Evolutionary conservation across 2,113 vertebrate genomes (phyloP).

Genomic region (Apistogramma diplotaenia): DNA sequence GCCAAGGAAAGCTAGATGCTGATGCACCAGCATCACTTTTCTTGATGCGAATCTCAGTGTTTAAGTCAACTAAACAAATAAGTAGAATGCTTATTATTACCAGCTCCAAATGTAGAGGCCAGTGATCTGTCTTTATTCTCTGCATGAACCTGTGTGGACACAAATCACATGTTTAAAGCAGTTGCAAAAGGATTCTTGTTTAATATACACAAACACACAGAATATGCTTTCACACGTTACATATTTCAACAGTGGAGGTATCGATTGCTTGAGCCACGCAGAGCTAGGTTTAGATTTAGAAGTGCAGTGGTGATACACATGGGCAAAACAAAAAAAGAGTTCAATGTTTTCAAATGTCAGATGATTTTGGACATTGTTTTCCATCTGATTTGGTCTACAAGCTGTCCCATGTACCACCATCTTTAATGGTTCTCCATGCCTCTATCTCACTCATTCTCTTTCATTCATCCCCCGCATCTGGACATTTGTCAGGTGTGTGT

Average conservation of each 20-base stretch:
- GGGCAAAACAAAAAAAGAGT: not conserved
- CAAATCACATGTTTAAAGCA: conserved; percentile 11
- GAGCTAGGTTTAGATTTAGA: not conserved
- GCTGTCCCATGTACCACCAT: conserved; percentile 35
- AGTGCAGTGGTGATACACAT: conserved; percentile 13
- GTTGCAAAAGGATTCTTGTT: not conserved
- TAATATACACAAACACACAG: not conserved
- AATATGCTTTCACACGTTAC: not conserved
- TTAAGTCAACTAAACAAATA: not conserved
- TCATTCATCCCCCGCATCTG: conserved; percentile 43
- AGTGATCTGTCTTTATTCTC: not conserved
- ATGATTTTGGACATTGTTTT: not conserved
- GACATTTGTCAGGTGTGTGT: conserved; percentile 31
- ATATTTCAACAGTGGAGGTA: not conserved
- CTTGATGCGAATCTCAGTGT: not conserved
- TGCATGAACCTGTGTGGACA: not conserved
- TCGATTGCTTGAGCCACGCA: not conserved
- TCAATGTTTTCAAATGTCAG: not conserved
- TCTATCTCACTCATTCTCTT: conserved; percentile 37
- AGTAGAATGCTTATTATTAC: not conserved
- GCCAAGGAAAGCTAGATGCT: not conserved
- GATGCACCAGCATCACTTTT: not conserved
- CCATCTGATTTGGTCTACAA: not conserved
- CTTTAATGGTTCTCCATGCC: conserved; percentile 26
- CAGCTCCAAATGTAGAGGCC: not conserved